Evolutionary conservation across 2,888 invertebrate species (phyloP).

Genomic region (Hipparchia semele): DNA sequence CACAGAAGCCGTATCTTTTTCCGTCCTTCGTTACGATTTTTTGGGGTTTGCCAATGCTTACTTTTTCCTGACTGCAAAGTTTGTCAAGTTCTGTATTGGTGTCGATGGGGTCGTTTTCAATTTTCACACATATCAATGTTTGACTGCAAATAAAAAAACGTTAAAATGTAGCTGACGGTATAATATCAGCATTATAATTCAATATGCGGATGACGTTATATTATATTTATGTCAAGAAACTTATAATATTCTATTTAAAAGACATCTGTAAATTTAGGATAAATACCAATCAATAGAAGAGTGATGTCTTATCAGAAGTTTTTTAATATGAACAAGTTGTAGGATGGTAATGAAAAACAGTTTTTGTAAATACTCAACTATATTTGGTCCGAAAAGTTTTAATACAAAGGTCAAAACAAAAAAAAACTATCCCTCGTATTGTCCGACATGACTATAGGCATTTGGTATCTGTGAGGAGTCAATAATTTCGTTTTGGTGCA

Average conservation of each 20-base stretch:
- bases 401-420: background rate
- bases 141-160: slow-evolving; percentile 47
- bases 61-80: background rate
- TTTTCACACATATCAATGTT: slow-evolving; percentile 31
- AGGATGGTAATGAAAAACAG: background rate
- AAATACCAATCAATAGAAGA: background rate
- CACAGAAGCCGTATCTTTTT: slow-evolving; percentile 57
- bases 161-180: background rate
- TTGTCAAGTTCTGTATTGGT: background rate
- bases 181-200: background rate
- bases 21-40: slow-evolving; percentile 44
- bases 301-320: background rate
- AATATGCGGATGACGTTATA: background rate
- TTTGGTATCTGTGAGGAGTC: slow-evolving; percentile 30
- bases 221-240: background rate
- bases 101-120: background rate
- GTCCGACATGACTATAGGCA: slow-evolving; percentile 28
- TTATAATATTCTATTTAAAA: too few relatives aligned
- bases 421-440: slow-evolving; percentile 32
- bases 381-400: slow-evolving; percentile 6
- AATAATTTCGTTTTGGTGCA: slow-evolving; percentile 58
- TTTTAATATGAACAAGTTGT: background rate
- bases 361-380: slow-evolving; percentile 8
- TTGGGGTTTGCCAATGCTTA: slow-evolving; percentile 26
- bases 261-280: too few relatives aligned